These are phyloP conservation scores for Lepilemur septentrionalis DNA, from an alignment of 2,797 vertebrate genomes.

Conservation along the genomic window DNA sequence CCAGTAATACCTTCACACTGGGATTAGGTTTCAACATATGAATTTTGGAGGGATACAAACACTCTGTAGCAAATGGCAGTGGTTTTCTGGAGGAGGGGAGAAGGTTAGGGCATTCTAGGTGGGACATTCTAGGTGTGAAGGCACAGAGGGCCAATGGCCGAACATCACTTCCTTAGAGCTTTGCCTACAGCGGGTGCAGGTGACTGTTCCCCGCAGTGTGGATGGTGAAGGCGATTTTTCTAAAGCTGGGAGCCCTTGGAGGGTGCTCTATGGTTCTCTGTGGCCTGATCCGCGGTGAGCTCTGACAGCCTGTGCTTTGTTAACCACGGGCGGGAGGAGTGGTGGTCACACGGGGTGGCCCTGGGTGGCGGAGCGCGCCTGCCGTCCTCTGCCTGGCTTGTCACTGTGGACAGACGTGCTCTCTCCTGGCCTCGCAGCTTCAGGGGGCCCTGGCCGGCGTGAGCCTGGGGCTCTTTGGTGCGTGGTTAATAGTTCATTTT, in stretches of 20 bases:
- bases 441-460: no score
- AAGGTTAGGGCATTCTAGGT: neutral
- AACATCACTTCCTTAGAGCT: neutral
- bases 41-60: neutral
- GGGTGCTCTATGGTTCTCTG: neutral
- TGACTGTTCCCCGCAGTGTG: neutral
- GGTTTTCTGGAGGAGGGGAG: neutral
- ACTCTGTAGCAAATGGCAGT: neutral
- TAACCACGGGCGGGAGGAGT: neutral
- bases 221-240: neutral
- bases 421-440: neutral
- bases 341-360: neutral
- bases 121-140: neutral
- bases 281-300: neutral
- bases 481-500: neutral
- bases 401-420: neutral
- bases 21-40: neutral
- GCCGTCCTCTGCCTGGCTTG: neutral
- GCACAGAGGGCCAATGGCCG: neutral
- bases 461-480: neutral
- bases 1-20: neutral
- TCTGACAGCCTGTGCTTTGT: neutral
- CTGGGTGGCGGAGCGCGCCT: fast-evolving
- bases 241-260: neutral
- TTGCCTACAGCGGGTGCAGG: neutral